Evolutionary conservation across 2,113 vertebrate genomes (phyloP), one percentile per base, ranked within the genome.

Genomic region (Sander lucioperca): DNA sequence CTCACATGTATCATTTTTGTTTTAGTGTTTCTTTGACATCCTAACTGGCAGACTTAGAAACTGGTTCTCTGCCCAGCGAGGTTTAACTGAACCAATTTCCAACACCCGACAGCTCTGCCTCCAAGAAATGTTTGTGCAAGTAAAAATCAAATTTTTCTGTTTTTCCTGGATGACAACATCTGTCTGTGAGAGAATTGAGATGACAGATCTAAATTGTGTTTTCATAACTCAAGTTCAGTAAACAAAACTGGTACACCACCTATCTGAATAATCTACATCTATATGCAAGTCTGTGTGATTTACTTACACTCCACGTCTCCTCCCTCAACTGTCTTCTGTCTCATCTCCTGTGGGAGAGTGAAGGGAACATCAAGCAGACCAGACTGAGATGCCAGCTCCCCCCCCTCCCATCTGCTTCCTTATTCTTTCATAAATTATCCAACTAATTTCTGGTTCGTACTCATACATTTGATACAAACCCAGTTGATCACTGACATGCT

Each of bases 61-160:
- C 23, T 14, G 19, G 15, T 72, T 74, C 86, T 66, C 70, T 69
- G 69, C 63, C 73, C n/a, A 51, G 6, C 64, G 62, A 84, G 72
- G 69, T 84, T 87, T 57, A 58, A 78, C 84, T 43, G 18, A 85
- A 77, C 36, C 54, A 47, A 67, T 83, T 86, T 73, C 74, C 77
- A 73, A 81, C 39, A 81, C 62, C 77, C 54, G 59, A 82, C 86
- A 71, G 74, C 69, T 76, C 61, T 71, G 70, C 68, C 70, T 77
- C 64, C 25, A 54, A 76, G 65, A 82, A 87, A 80, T 78, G 57
- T 84, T 85, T 87, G 23, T 56, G 54, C 48, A 77, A 66, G 72
- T 56, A 47, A 70, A 78, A 75, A 85, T 75, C 56, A 18, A 81
- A 65, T 83, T 51, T 39, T 88, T 87, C 65, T 74, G 58, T 89